Evolutionary conservation across 2,888 invertebrate species (phyloP).

Genomic region (Spilarctia lutea): DNA sequence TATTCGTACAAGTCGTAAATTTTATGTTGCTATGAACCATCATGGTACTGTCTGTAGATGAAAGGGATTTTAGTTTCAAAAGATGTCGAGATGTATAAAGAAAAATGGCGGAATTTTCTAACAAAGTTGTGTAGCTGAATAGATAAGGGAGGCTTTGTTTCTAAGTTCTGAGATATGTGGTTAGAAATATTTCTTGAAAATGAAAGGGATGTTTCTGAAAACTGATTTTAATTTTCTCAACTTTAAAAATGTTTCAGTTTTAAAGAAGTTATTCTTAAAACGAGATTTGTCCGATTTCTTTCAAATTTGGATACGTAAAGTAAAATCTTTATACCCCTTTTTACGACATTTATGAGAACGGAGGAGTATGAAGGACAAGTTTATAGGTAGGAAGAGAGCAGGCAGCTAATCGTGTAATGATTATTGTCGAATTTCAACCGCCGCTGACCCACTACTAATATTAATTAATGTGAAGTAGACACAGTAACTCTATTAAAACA

Average conservation of each 20-base stretch:
- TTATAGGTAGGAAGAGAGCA: no score
- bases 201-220: background rate
- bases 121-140: background rate
- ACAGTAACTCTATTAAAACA: no score
- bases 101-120: background rate
- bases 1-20: constrained; percentile 29
- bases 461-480: no score
- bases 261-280: no score
- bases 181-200: background rate
- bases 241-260: background rate
- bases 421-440: no score
- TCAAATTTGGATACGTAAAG: no score
- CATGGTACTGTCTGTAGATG: constrained; percentile 24
- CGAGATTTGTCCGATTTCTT: no score
- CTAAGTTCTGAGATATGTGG: background rate
- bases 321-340: no score
- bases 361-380: no score
- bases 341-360: no score
- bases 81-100: background rate
- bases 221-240: background rate
- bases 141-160: background rate
- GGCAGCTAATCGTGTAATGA: no score
- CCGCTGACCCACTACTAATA: no score
- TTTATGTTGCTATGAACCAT: constrained; percentile 29
- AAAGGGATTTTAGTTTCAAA: constrained; percentile 3